Base-by-base conservation (phyloP, 2,113 vertebrate species). In the Cavia aperea region DNA sequence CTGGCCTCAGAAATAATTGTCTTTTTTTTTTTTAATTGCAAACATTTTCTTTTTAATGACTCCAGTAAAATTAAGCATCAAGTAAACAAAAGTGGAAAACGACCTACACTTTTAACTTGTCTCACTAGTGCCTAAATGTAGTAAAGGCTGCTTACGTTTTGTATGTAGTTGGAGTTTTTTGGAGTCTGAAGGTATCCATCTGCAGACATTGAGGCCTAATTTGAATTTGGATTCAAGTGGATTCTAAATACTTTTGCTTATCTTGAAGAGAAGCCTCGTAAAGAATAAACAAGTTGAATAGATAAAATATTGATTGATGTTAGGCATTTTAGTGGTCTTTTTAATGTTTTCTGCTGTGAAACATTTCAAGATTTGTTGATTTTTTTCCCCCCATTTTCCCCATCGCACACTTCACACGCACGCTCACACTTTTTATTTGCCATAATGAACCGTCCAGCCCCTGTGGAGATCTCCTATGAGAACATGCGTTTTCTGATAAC, bases 361-460 rank as follows among this genome's bases (percentile, higher is more conserved):
- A 97, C 97, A 29, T 98, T 97, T 95, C 96, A 98, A 97, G 98
- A 97, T 98, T 98, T 98, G 98, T 98, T 98, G 98, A 98, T 97
- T 98, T 97, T 96, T 95, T 88, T 86, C 97, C 75, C 96, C 91
- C 65, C 54, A 95, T 95, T 95, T 94, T 94, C 75, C 95, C 93
- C 81, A 88, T 94, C 95, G 95, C 94, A 93, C 79, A 86, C 95
- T 95, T 95, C 93, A 86, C 94, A 94, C 89, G 92, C 62, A 91
- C 95, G 39, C 94, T 94, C 94, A 94, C 93, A 88, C 95, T 19
- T 96, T 97, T 97, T 91, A 58, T 97, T 98, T 97, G 98, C 98
- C 98, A 99, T 98, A 98, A 99, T 99, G 99, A 99, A 99, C 98
- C 99, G 99, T 98, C 99, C 99, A 96, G 99, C 99, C 97, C 99